Base-by-base conservation (phyloP, 2,113 vertebrate species). In the Eupsittula cactorum region DNA sequence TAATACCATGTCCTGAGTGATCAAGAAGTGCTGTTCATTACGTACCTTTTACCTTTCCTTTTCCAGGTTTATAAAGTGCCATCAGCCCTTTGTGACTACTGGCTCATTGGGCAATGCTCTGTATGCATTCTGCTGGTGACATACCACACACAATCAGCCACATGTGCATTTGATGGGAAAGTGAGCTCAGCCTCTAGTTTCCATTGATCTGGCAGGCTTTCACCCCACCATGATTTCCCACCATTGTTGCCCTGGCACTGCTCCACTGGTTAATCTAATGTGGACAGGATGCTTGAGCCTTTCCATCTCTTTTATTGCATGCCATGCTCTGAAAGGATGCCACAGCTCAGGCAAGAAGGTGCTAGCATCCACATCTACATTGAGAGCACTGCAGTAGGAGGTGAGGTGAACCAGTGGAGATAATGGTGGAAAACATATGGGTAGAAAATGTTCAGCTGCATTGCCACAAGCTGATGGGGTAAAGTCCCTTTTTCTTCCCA, bases 161-260 rank as follows among this genome's bases (percentile, higher is more conserved):
- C 57, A 25, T 0, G 0, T 4, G 15, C 0, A 1, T 57, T 35
- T 79, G 59, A 44, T 0, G 7, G 52, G 65, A 65, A n/a, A 64
- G 23, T 57, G 47, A 57, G 44, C 39, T 81, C 64, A 75, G 71
- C 50, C 44, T 77, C 37, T 8, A 75, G 41, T 24, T 24, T 76
- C 2, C 1, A 0, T 46, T 37, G 21, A 13, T 46, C 52, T 62
- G 44, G 12, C 24, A 90, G 86, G 24, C n/a, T 86, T 75, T 81
- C 4, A 16, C 6, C 28, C 15, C 1, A 0, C 13, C 14, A 6
- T 47, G 11, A 29, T 28, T 91, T 80, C 78, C 31, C 29, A 74
- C 31, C 25, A 33, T 25, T 7, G 24, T 15, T 0, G 0, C 33
- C 17, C 42, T 55, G 42, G 16, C n/a, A 53, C 27, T 64, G 24